Evolutionary conservation across 2,888 invertebrate species (phyloP).

Genomic region (Phlogophora meticulosa): DNA sequence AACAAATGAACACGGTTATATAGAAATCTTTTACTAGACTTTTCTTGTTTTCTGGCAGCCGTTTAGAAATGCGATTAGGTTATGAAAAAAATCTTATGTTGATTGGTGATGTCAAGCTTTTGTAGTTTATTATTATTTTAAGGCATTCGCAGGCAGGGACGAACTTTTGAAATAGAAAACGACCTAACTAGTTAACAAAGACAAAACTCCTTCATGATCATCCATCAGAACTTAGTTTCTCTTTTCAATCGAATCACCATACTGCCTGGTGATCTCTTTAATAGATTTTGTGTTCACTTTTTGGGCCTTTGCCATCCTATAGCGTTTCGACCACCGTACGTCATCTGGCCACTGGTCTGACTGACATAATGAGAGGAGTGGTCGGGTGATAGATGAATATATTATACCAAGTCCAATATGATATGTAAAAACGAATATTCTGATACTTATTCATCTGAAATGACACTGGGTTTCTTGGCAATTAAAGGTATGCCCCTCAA

Average conservation of each 20-base stretch:
- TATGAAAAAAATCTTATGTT: no score
- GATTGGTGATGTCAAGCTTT: no score
- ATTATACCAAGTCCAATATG: neutral
- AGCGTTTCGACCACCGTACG: slow-evolving; percentile 21
- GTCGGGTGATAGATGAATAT: slow-evolving; percentile 10
- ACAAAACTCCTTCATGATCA: neutral
- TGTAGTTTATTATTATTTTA: no score
- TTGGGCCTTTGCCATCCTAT: slow-evolving; percentile 44
- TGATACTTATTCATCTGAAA: slow-evolving; percentile 10
- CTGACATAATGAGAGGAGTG: slow-evolving; percentile 25
- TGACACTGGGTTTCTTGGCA: neutral
- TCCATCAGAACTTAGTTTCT: neutral
- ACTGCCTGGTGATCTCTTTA: neutral
- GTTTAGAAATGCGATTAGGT: no score
- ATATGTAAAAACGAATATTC: neutral
- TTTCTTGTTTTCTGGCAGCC: no score
- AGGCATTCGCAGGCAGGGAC: no score
- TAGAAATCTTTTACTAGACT: no score
- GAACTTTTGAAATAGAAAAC: no score
- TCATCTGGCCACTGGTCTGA: slow-evolving; percentile 15
- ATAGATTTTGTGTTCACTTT: slow-evolving; percentile 9
- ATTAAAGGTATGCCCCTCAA: no score
- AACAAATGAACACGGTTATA: neutral
- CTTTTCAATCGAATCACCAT: neutral
- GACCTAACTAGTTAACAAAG: no score